Conservation (phyloP, 2,888 invertebrate genomes). For the Lasioglossum figueresi region DNA sequence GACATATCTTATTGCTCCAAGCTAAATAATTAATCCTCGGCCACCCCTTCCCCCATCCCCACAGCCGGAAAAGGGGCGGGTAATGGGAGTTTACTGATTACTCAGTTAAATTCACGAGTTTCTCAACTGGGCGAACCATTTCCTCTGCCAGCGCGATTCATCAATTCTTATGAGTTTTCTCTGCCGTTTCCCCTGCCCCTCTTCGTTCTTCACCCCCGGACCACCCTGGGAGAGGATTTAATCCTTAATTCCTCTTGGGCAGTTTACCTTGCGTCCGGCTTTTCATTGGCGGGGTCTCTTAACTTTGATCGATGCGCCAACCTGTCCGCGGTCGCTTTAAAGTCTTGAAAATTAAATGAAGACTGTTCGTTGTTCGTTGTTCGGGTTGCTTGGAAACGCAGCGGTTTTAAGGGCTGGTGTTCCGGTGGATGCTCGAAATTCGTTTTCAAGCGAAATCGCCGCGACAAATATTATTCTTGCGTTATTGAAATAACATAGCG, state of each 20-base stretch:
- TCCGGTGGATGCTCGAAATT: not conserved
- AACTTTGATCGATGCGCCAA: conserved; percentile 22
- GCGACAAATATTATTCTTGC: not conserved
- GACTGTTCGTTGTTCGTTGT: not conserved
- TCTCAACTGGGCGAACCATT: conserved; percentile 57
- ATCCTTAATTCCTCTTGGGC: conserved; percentile 36
- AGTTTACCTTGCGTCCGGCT: conserved; percentile 22
- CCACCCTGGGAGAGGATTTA: conserved; percentile 29
- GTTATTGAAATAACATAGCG: not conserved
- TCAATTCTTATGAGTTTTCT: conserved; percentile 65
- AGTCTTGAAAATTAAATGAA: conserved; percentile 2
- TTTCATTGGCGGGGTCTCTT: conserved; percentile 24
- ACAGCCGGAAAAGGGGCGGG: conserved; percentile 30
- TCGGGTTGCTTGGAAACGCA: not conserved
- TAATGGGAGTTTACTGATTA: conserved; percentile 66
- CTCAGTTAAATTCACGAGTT: conserved; percentile 68
- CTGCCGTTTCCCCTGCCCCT: not conserved
- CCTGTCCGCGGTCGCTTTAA: conserved; percentile 11
- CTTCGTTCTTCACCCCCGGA: not conserved
- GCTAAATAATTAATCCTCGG: conserved; percentile 63
- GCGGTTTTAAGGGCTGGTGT: not conserved
- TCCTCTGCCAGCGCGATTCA: conserved; percentile 48
- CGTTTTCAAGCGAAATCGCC: not conserved
- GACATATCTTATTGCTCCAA: conserved; percentile 61
- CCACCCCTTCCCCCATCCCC: not conserved